Evolutionary conservation across 2,888 invertebrate genomes (phyloP).

Genomic region (Oscheius myriophilus): DNA sequence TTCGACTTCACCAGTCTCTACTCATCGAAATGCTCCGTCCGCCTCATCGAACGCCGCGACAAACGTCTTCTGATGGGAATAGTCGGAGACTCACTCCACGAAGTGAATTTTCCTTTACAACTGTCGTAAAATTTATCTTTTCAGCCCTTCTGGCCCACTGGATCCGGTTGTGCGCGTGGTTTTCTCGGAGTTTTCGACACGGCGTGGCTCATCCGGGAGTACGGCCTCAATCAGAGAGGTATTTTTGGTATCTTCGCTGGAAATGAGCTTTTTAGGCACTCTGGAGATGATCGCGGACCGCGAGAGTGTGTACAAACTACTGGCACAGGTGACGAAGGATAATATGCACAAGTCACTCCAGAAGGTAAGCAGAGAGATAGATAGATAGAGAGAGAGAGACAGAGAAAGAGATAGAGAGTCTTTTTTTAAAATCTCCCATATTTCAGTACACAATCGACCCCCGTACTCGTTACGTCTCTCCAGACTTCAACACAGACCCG

Average conservation of each 20-base stretch:
- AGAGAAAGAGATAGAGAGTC: neutral
- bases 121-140: slow-evolving; percentile 8
- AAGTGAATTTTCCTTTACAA: slow-evolving; percentile 76
- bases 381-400: neutral
- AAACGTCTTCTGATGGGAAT: slow-evolving; percentile 86
- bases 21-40: slow-evolving; percentile 84
- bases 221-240: slow-evolving; percentile 79
- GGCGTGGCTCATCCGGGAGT: slow-evolving; percentile 90
- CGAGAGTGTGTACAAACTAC: slow-evolving; percentile 88
- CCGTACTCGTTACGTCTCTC: slow-evolving; percentile 76
- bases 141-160: slow-evolving; percentile 92
- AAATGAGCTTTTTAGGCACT: neutral
- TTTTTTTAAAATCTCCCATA: neutral
- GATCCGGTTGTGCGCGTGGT: slow-evolving; percentile 95
- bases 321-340: slow-evolving; percentile 95
- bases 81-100: slow-evolving; percentile 93
- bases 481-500: slow-evolving; percentile 32
- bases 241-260: neutral
- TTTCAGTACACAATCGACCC: slow-evolving; percentile 72
- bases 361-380: slow-evolving; percentile 29
- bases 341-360: slow-evolving; percentile 76
- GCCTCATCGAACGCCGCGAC: slow-evolving; percentile 82
- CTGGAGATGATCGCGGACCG: slow-evolving; percentile 85
- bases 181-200: slow-evolving; percentile 95
- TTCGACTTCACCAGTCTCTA: slow-evolving; percentile 99